Base-by-base conservation (phyloP, 1,140 invertebrate species). In the Papilio machaon region DNA sequence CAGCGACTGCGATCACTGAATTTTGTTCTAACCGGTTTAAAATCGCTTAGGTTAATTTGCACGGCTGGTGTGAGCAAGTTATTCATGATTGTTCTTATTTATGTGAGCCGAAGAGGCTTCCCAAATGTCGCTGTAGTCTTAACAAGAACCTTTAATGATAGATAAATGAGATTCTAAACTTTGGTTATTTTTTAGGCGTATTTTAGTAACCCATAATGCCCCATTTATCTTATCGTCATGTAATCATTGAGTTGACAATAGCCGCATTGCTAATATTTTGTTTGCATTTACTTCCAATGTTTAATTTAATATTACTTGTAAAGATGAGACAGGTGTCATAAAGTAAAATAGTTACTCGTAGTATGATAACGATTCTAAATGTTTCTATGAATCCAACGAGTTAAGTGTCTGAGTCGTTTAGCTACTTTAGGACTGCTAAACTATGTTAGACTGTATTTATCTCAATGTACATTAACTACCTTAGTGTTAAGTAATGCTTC, bases 11-110 rank as follows among this genome's bases (percentile, higher is more conserved):
- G 74, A 76, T 76, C 74, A 19, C 74, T 76, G 11, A 76, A 76
- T 76, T 76, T 76, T 52, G 19, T 47, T 76, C 46, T 47, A 76
- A 76, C 74, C 74, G 74, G 74, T 76, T 76, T 30, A 6, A 47
- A 49, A 52, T 30, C 64, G 6, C 23, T 2, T 47, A 52, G 47
- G 46, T 52, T 47, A 6, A 5, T 52, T 23, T 23, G 30, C 46
- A 76, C 13, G 74, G 11, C 9, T 49, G 73, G 9, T 47, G 2
- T 47, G 5, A 73, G 60, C 60, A 10, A 35, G 10, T 64, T 64
- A 23, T 30, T 64, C 2, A 23, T 64, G 11, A 64, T 64, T 23
- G 8, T 30, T 15, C 23, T 11, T 70, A 70, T 70, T 64, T 64
- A 17, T 54, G 15, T 4, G 2, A 17, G 15, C 17, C 49, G 10